A percentile compares a stretch with the other conserved stretches of the same genome.
These are phyloP conservation scores for Saccostrea cuccullata DNA, from an alignment of 1,140 invertebrate species.

Conservation along the genomic window DNA sequence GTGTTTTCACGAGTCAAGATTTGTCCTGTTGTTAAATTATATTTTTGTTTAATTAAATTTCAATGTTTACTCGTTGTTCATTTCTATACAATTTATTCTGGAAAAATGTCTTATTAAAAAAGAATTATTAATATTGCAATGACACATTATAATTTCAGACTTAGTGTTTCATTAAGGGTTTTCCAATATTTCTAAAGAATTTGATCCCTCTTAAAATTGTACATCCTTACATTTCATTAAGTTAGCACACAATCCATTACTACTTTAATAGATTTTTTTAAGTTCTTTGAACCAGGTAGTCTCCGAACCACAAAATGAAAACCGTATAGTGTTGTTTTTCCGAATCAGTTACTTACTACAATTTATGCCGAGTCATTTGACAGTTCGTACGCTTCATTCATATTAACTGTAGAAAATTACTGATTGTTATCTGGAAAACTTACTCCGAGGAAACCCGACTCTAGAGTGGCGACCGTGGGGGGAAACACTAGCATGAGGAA, in stretches of 20 bases:
- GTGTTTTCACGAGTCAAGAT: too few relatives aligned
- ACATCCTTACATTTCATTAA: not conserved
- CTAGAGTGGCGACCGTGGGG: not conserved
- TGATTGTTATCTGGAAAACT: slow-evolving; percentile 1
- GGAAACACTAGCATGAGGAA: not conserved
- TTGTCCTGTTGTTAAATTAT: too few relatives aligned
- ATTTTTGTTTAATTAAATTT: too few relatives aligned
- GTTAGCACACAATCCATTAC: not conserved
- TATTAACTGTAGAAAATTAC: slow-evolving; percentile 30
- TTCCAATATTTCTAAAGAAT: not conserved
- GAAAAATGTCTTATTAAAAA: too few relatives aligned
- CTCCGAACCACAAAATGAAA: not conserved
- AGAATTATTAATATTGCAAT: too few relatives aligned
- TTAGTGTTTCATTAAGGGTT: not conserved
- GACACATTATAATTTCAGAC: too few relatives aligned
- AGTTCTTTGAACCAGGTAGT: not conserved
- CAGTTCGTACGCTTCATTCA: slow-evolving; percentile 29
- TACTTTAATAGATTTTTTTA: not conserved
- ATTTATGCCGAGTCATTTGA: slow-evolving; percentile 34
- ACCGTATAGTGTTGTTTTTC: not conserved
- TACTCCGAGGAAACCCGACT: not conserved
- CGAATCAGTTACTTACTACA: slow-evolving; percentile 19
- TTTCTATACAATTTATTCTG: too few relatives aligned
- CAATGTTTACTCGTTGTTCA: too few relatives aligned
- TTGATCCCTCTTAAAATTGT: not conserved